These are phyloP conservation scores for Nymphalis io DNA, from an alignment of 1,140 invertebrate species.

Conservation along the genomic window DNA sequence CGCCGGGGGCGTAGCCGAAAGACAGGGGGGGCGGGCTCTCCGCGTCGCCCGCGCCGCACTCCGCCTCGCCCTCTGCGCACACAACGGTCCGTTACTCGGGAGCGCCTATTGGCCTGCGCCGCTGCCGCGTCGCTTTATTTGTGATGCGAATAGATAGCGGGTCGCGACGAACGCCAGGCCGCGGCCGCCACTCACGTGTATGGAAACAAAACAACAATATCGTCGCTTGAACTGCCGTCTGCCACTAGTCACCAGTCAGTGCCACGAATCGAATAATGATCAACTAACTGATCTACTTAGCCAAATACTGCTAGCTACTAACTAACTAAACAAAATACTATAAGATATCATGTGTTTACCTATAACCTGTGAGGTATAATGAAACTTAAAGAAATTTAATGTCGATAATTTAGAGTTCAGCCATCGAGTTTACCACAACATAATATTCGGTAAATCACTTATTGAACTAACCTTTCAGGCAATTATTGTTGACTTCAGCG, in stretches of 20 bases:
- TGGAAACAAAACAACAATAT: constrained; percentile 1
- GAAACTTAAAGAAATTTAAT: too few relatives aligned
- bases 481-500: constrained; percentile 69
- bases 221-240: not conserved
- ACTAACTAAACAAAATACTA: too few relatives aligned
- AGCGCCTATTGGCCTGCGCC: constrained; percentile 41
- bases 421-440: not conserved
- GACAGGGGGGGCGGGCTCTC: constrained; percentile 62
- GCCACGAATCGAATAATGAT: not conserved
- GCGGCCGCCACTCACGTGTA: constrained; percentile 18
- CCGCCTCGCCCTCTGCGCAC: constrained; percentile 65
- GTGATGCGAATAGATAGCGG: constrained; percentile 12
- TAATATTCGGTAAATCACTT: not conserved
- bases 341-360: too few relatives aligned
- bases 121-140: constrained; percentile 25
- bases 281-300: not conserved
- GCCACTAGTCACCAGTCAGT: not conserved
- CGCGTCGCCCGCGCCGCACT: constrained; percentile 54
- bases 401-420: too few relatives aligned
- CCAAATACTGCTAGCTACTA: too few relatives aligned
- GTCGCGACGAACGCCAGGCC: constrained; percentile 22
- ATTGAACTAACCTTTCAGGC: constrained; percentile 53
- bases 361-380: too few relatives aligned
- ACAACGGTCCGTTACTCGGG: constrained; percentile 33
- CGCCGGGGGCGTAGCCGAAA: constrained; percentile 63